Evolutionary conservation across 2,797 vertebrate genomes (phyloP).

Genomic region (Scyliorhinus canicula): DNA sequence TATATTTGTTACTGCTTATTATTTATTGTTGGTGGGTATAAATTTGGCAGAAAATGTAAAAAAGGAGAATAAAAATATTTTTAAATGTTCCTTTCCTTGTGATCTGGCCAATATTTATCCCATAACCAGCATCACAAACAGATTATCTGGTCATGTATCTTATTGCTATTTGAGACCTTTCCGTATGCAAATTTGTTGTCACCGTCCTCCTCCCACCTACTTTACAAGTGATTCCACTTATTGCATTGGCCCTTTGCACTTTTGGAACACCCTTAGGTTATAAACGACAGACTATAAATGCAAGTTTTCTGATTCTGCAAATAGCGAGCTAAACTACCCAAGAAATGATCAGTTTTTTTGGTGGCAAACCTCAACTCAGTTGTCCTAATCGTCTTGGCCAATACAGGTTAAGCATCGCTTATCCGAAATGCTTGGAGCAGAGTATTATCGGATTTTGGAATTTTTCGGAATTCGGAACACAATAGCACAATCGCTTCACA

Average conservation of each 20-base stretch:
- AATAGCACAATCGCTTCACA: no score
- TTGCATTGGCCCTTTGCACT: background rate
- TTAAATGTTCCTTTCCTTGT: background rate
- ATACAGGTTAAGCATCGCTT: no score
- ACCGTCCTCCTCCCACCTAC: background rate
- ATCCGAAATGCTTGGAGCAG: no score
- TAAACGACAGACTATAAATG: background rate
- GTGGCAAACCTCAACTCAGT: background rate
- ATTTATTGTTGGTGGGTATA: no score
- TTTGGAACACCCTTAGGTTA: background rate
- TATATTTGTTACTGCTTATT: no score
- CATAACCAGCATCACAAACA: background rate
- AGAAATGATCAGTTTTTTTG: background rate
- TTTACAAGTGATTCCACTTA: background rate
- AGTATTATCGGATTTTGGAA: no score
- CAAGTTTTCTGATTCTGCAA: background rate
- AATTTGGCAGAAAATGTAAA: no score
- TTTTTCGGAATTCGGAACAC: no score
- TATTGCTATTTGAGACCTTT: background rate
- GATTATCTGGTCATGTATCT: background rate
- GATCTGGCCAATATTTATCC: background rate
- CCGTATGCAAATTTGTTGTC: background rate
- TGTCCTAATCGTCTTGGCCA: no score
- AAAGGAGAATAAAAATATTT: no score
- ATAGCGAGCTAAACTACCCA: no score